phyloP scores from a whole-genome alignment of 2,888 invertebrate genomes.

The Scrobipalpa costella region DNA sequence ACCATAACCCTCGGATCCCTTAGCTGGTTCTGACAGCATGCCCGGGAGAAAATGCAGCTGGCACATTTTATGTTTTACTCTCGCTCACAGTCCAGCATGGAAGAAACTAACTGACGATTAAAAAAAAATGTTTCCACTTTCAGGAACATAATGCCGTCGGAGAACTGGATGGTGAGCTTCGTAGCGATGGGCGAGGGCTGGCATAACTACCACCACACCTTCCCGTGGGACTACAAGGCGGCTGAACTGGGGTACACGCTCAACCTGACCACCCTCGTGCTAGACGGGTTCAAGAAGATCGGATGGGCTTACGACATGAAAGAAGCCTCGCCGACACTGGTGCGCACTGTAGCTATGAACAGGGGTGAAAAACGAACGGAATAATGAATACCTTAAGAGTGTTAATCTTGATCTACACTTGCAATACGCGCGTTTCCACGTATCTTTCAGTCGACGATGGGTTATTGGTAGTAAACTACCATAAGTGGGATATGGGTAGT shows the following conservation, averaged over 20 bases:
- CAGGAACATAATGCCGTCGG: constrained; percentile 88
- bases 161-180: constrained; percentile 87
- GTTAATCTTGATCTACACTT: too few species aligned
- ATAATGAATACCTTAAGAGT: too few species aligned
- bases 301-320: constrained; percentile 91
- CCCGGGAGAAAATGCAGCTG: too few species aligned
- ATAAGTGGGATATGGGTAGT: too few species aligned
- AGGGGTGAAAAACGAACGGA: constrained; percentile 59
- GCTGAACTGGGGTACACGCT: constrained; percentile 88
- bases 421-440: too few species aligned
- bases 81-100: too few species aligned
- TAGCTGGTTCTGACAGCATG: too few species aligned
- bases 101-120: too few species aligned
- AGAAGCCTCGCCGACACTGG: constrained; percentile 79
- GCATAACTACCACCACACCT: constrained; percentile 97
- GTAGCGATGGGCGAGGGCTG: constrained; percentile 92
- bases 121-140: constrained; percentile 36
- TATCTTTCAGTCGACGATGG: too few species aligned
- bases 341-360: constrained; percentile 74
- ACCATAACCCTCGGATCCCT: too few species aligned
- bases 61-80: too few species aligned
- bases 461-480: too few species aligned
- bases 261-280: constrained; percentile 86
- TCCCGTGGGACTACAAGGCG: constrained; percentile 96
- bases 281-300: constrained; percentile 85